Evolutionary conservation across 2,113 vertebrate species (phyloP).

Genomic region (Illadopsis cleaveri): DNA sequence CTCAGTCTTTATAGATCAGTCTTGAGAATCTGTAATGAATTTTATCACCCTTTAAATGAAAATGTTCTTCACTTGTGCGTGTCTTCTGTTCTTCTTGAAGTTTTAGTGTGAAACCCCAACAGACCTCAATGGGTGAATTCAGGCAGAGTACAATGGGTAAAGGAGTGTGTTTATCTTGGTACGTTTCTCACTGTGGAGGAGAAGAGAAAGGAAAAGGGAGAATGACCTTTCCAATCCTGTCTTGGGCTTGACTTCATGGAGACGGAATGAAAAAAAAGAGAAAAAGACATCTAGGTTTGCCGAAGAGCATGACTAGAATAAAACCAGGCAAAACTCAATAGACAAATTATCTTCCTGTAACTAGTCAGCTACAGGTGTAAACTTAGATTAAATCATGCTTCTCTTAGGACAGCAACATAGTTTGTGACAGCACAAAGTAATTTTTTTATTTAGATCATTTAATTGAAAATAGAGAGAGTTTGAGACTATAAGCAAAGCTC

Average conservation of each 20-base stretch:
- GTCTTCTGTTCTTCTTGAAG: neutral
- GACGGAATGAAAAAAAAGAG: neutral
- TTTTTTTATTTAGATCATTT: neutral
- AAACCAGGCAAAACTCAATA: neutral
- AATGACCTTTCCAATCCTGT: neutral
- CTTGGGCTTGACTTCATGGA: neutral
- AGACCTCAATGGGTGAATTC: neutral
- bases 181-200: neutral
- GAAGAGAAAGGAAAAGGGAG: neutral
- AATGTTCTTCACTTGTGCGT: neutral
- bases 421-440: neutral
- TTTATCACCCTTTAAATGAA: slow-evolving; percentile 2
- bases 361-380: neutral
- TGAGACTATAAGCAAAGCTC: neutral
- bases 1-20: neutral
- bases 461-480: neutral
- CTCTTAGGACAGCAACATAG: neutral
- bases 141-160: neutral
- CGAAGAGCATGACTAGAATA: neutral
- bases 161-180: neutral
- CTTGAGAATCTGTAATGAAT: neutral
- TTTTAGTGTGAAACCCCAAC: neutral
- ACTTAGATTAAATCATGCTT: neutral
- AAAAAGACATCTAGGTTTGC: neutral
- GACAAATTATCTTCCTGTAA: neutral